A percentile compares a stretch with the other conserved stretches of the same genome.
Evolutionary conservation across 2,797 vertebrate species (phyloP).

Genomic region (Manis javanica): DNA sequence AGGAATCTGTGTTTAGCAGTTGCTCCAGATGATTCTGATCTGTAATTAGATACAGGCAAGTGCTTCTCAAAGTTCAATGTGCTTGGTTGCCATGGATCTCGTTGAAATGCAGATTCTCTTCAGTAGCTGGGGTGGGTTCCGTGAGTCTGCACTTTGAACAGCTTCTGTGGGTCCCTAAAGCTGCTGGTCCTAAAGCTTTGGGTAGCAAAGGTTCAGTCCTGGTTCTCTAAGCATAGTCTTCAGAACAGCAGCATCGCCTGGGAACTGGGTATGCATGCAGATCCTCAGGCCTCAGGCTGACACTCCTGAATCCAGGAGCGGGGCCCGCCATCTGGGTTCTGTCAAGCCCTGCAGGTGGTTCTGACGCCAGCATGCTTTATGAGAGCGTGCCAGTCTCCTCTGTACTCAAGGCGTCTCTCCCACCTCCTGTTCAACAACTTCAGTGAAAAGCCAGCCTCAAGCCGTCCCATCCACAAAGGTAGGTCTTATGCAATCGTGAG

Average conservation of each 20-base stretch:
- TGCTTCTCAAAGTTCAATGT: background rate
- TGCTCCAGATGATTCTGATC: background rate
- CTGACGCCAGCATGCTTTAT: fast-evolving
- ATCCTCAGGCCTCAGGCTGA: fast-evolving
- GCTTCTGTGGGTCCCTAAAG: background rate
- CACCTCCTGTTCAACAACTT: fast-evolving
- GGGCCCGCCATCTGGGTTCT: fast-evolving
- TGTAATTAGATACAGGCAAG: background rate
- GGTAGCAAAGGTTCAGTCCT: fast-evolving
- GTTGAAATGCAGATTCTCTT: background rate
- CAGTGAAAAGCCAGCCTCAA: background rate
- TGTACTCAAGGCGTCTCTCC: background rate
- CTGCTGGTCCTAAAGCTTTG: background rate
- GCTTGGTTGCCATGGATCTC: fast-evolving
- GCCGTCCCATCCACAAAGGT: background rate
- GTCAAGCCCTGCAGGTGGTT: background rate
- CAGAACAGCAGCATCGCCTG: background rate
- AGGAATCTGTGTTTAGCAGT: background rate
- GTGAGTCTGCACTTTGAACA: too few species aligned
- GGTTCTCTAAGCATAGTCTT: background rate
- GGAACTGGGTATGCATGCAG: fast-evolving
- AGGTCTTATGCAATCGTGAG: background rate
- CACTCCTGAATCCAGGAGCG: fast-evolving
- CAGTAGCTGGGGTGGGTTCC: background rate
- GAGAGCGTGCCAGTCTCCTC: background rate